Evolutionary conservation across 37 sponge, comb jelly and placozoan species (phyloP).

Genomic region (Halichondria panicea): DNA sequence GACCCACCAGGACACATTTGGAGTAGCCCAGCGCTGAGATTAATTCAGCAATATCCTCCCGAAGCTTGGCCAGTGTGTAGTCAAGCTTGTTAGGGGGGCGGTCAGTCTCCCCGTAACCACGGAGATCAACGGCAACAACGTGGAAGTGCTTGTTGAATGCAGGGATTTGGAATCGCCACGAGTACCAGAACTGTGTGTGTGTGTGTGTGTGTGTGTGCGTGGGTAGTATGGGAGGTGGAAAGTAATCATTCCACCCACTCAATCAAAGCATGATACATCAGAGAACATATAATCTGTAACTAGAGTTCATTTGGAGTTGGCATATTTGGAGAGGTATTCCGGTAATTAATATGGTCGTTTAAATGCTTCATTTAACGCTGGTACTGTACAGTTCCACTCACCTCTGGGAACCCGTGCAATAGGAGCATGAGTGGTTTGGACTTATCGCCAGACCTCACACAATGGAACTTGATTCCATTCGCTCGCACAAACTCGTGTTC

Average conservation of each 20-base stretch:
- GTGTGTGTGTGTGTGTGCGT: background rate
- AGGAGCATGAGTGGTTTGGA: constrained; percentile 62
- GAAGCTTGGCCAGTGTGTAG: constrained; percentile 55
- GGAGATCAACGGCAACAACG: constrained; percentile 83
- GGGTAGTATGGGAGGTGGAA: no score
- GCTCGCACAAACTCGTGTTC: constrained; percentile 52
- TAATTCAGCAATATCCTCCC: constrained; percentile 63
- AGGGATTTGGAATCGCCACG: constrained; percentile 85
- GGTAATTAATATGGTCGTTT: no score
- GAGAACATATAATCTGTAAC: no score
- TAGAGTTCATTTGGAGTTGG: no score
- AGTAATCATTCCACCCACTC: no score
- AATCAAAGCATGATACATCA: no score
- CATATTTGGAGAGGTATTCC: no score
- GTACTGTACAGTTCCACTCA: no score
- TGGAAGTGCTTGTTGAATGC: constrained; percentile 79
- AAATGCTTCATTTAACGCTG: no score
- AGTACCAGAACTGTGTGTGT: constrained; percentile 76
- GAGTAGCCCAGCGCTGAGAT: constrained; percentile 34
- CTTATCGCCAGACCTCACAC: constrained; percentile 50
- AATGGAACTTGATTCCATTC: constrained; percentile 71
- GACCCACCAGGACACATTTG: constrained; percentile 76
- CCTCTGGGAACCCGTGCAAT: constrained; percentile 71
- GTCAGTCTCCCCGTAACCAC: constrained; percentile 87
- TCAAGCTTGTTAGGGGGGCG: constrained; percentile 57